These are phyloP conservation scores for Nipponia nippon DNA, from an alignment of 2,113 vertebrate genomes.

Conservation along the genomic window DNA sequence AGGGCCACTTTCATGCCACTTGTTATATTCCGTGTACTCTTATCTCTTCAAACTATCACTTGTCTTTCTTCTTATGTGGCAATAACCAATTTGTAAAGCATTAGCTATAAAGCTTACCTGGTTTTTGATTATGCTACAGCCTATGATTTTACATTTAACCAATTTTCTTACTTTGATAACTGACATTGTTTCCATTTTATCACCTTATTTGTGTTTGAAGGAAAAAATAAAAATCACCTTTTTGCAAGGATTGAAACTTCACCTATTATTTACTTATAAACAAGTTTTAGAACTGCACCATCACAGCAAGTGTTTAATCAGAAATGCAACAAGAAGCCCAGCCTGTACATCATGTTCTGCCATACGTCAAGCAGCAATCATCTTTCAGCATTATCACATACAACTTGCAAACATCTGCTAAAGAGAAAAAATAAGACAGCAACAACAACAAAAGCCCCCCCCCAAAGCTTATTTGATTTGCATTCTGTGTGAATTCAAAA, in stretches of 20 bases:
- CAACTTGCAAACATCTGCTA: background rate
- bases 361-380: background rate
- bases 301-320: background rate
- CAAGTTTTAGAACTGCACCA: background rate
- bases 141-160: background rate
- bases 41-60: slow-evolving; percentile 18
- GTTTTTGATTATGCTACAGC: background rate
- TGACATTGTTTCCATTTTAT: background rate
- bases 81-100: slow-evolving; percentile 9
- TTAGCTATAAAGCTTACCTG: background rate
- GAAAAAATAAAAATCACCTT: slow-evolving; percentile 20
- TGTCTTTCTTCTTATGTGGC: background rate
- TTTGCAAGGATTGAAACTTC: background rate
- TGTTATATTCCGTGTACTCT: background rate
- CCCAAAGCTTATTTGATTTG: background rate
- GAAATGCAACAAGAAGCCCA: background rate
- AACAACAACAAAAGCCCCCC: background rate
- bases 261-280: background rate
- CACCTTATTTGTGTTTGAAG: slow-evolving; percentile 14
- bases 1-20: background rate
- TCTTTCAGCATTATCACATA: background rate
- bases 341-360: background rate
- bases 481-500: background rate
- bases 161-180: background rate
- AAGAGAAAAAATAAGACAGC: background rate